Percentiles rank a stretch among this genome's conserved stretches.
Evolutionary conservation across 2,113 vertebrate species (phyloP).

Genomic region (Sinocyclocheilus anshuiensis): DNA sequence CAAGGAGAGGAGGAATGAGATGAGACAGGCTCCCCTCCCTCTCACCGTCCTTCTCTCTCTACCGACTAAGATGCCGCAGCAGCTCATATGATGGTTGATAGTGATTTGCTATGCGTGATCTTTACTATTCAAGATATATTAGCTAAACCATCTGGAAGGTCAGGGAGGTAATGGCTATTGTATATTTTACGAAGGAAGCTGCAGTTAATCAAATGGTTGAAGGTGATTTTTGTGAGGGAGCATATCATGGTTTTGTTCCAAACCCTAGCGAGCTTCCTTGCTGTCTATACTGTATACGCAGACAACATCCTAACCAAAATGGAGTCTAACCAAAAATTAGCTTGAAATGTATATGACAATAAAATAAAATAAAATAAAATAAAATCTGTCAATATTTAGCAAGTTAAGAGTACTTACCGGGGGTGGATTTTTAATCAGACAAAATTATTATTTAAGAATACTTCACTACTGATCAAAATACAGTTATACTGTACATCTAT

Average conservation of each 20-base stretch:
- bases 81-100: conserved; percentile 58
- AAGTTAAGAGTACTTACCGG: not conserved
- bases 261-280: not conserved
- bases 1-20: conserved; percentile 38
- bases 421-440: not conserved
- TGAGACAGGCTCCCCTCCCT: not conserved
- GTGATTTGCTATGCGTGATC: conserved; percentile 64
- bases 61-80: conserved; percentile 33
- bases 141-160: conserved; percentile 66
- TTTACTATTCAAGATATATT: conserved; percentile 70
- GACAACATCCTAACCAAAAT: not conserved
- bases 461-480: not conserved
- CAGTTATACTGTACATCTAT: not conserved
- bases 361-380: not conserved
- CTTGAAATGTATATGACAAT: not conserved
- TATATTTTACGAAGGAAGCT: conserved; percentile 71
- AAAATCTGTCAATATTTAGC: not conserved
- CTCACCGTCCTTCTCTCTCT: not conserved
- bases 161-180: conserved; percentile 63
- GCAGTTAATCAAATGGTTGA: conserved; percentile 66
- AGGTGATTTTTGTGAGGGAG: conserved; percentile 63
- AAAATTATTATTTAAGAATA: not conserved
- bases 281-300: not conserved
- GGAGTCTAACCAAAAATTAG: not conserved
- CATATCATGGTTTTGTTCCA: not conserved